Base-by-base conservation (phyloP, 53 echinoderm and acorn worm species). In the Astropecten irregularis region DNA sequence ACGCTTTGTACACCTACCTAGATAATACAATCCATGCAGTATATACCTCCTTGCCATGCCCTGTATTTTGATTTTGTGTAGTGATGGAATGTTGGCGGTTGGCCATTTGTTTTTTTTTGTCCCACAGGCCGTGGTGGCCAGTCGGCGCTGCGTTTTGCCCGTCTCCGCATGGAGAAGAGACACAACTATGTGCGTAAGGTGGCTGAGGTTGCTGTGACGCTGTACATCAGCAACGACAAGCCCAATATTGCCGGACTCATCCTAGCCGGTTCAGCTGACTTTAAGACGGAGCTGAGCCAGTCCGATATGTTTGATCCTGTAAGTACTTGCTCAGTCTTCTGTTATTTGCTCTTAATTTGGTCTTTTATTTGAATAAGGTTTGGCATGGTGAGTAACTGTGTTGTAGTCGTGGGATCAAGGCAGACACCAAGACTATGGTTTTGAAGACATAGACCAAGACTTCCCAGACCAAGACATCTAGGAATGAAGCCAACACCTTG, bases 241-340 rank as follows among this genome's bases (percentile, higher is more conserved):
- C 99, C 99, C 46, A 97, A 97, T 84, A 97, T 97, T 34, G 92
- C 92, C 6, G 99, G 99, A 14, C 85, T 97, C 18, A 97, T 97
- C 81, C 58, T 97, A 0, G 99, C 99, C 18, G 97, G 99, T 35
- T 97, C 99, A 0, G 99, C 99, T 13, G 99, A 97, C 42, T 97
- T 97, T 74, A 97, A 97, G 79, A 97, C 99, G 58, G 99, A 97
- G 55, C 94, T 97, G 15, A 97, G 99, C 83, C 99, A 97, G 76
- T 97, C 99, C 42, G 99, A 97, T 44, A 97, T 97, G 94, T 97
- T 96, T 88, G 99, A 97, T 86, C 99, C 94, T 37, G 99, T 97
- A 84, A 92, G 99, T 88, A 2, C n/a, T n/a, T n/a, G n/a, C n/a
- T n/a, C n/a, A n/a, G n/a, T 33, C 39, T 48, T 76, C 3, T 0